Evolutionary conservation across 2,888 invertebrate species (phyloP), one percentile per base, ranked within the genome.

Genomic region (Ornithoptera priamus): DNA sequence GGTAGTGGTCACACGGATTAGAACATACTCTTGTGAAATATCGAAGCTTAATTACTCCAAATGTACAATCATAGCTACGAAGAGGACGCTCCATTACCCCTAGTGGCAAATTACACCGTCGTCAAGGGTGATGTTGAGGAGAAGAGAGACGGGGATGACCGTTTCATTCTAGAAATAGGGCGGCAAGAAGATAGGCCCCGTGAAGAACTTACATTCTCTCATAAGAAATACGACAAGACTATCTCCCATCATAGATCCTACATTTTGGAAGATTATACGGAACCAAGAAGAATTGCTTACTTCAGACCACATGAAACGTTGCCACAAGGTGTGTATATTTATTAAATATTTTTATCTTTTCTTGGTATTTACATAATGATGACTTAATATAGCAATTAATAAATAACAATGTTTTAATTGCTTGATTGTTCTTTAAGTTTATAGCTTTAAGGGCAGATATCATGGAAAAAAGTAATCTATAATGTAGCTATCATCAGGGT

Each of bases 211-310:
- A 92, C 92, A 30, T 93, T 93, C 72, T 92, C 92, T 0, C 93
- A 93, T 71, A 93, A 93, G 79, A 93, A 93, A 74, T 93, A 93
- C 67, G 93, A 93, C 69, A 93, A 92, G 75, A 93, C 92, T 0
- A 93, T 89, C 73, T 88, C 92, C 0, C 92, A 93, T 73, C 92
- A 89, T 70, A 83, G 92, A 64, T 89, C 92, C 1, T 92, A 92
- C 70, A 87, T 92, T 69, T 74, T 92, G 58, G 91, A 92, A n/a
- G 90, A 91, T 70, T 91, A 88, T 72, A 68, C 74, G 17, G 91
- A 90, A 72, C 89, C 89, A 0, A 81, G 84, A 42, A 80, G 86
- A 64, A 80, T 89, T 0, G 83, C 82, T 1, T 90, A 86, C 71
- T 91, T 87, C 70, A 84, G 91, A 70, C 84, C 90, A 0, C 87